Evolutionary conservation across 2,888 invertebrate species (phyloP).

Genomic region (Caenorhabditis sinica): DNA sequence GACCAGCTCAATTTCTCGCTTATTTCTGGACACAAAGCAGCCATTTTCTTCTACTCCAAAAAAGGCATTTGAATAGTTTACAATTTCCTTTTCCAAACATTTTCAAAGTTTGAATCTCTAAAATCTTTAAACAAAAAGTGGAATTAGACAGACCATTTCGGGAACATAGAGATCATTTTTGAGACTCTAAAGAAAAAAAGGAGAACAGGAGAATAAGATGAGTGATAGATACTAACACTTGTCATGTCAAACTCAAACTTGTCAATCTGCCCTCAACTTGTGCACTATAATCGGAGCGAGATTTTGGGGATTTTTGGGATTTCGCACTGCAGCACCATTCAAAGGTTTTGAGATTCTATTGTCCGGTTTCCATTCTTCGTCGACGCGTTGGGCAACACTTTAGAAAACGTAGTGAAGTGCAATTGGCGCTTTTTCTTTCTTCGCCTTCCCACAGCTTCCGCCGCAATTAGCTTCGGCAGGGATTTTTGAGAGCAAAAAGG

Average conservation of each 20-base stretch:
- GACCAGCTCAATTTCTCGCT: not conserved
- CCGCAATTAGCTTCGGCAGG: slow-evolving; percentile 57
- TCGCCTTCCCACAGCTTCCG: slow-evolving; percentile 48
- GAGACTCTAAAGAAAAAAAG: not conserved
- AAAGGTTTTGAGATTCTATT: slow-evolving; percentile 26
- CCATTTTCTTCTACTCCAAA: not conserved
- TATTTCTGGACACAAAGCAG: not conserved
- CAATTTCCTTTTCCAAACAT: slow-evolving; percentile 45
- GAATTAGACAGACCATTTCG: not conserved
- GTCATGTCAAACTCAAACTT: slow-evolving; percentile 54
- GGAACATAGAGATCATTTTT: not conserved
- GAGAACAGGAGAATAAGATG: slow-evolving; percentile 15
- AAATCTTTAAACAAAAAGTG: slow-evolving; percentile 50
- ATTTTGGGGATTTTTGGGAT: not conserved
- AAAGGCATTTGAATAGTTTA: slow-evolving; percentile 44
- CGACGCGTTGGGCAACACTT: slow-evolving; percentile 45
- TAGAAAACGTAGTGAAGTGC: slow-evolving; percentile 55
- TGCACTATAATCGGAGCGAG: slow-evolving; percentile 40
- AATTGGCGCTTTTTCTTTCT: slow-evolving; percentile 61
- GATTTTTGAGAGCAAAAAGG: slow-evolving; percentile 52
- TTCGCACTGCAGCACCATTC: slow-evolving; percentile 34
- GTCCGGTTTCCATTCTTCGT: slow-evolving; percentile 48
- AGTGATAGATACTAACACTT: slow-evolving; percentile 59
- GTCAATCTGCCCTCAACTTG: slow-evolving; percentile 43
- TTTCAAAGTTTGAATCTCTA: slow-evolving; percentile 6